Base-by-base conservation (phyloP, 2,888 invertebrate species). In the Hemicrepidius hirtus region DNA sequence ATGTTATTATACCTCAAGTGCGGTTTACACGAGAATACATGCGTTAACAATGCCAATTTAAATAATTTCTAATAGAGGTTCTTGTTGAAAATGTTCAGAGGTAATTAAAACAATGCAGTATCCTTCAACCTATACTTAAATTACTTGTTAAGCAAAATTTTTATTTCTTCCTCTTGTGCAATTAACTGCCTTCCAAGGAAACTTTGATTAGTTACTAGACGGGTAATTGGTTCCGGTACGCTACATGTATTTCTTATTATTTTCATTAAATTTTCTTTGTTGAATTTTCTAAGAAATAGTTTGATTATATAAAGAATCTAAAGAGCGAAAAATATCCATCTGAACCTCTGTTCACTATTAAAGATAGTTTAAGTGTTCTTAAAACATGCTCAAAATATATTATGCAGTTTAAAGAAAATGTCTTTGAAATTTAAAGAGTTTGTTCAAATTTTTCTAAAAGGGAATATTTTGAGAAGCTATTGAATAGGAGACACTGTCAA, bases 151-250 rank as follows among this genome's bases (percentile, higher is more conserved):
- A 37, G 10, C 16, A 9, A 10, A 9, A 9, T 66, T 66, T 66
- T 66, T 57, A 12, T 41, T 24, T 37, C 35, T 55, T 24, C 28
- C 28, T 55, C 18, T 66, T 66, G 44, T 57, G 9, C 12, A 66
- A 44, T 44, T 57, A 44, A 44, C 41, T 21, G 16, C 44, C 40
- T 55, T 41, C n/a, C 21, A 32, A 12, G 57, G 55, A 57, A 57
- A 66, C 55, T 66, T 66, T 66, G 66, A 66, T 66, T 66, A 66
- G 66, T 57, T 57, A 41, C 28, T 32, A 55, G 16, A 32, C 32
- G 24, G 46, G 57, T 66, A 66, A 66, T 66, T 66, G 55, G 55
- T 41, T 57, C 37, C 37, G n/a, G 28, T n/a, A 32, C 10, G 16
- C 18, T 63, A 0, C 63, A 28, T 35, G 12, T 32, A 59, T 37